Evolutionary conservation across 2,888 invertebrate genomes (phyloP), one percentile per base, ranked within the genome.

Genomic region (Coenonympha glycerion): DNA sequence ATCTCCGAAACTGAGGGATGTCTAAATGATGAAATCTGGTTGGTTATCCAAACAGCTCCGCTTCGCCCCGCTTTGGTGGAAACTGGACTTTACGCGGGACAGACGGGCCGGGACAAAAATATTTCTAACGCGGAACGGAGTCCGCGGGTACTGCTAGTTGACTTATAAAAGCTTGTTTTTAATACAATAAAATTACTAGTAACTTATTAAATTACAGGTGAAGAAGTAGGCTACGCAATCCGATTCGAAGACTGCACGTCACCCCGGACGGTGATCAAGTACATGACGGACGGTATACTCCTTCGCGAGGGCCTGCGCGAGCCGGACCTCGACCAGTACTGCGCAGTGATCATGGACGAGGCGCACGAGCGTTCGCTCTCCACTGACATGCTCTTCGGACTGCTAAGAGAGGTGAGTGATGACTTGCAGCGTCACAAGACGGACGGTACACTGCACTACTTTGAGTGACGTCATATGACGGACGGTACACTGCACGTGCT

Each of bases 241-340:
- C 96, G 99, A 67, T 99, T 99, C 86, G 99, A 99, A 76, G 99
- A 99, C 83, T 99, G 99, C 76, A 99, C 99, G 0, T 94, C 95
- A 0, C 96, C 97, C 57, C 91, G 93, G 76, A 97, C 97, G 0
- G 93, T 96, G 19, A 96, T 97, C 58, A 97, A 97, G 79, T 99
- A 99, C 79, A 99, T 99, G 99, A 99, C 99, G 0, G 99, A 99
- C 83, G 99, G 99, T 82, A 99, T 99, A 67, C 83, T 99, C 37
- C 88, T 99, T 16, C 89, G 99, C 53, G 99, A 99, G 78, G 99
- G 98, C 45, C 89, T 99, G 13, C 88, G 98, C 0, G 99, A 99
- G 71, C 93, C 98, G 0, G 99, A 99, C 79, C 87, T 99, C 58
- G 99, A 99, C 78, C 92, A 97, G 72, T 99, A 99, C 87, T 95